phyloP scores from a whole-genome alignment of 2,888 invertebrate genomes.

The Chamaedrilus cognettii region DNA sequence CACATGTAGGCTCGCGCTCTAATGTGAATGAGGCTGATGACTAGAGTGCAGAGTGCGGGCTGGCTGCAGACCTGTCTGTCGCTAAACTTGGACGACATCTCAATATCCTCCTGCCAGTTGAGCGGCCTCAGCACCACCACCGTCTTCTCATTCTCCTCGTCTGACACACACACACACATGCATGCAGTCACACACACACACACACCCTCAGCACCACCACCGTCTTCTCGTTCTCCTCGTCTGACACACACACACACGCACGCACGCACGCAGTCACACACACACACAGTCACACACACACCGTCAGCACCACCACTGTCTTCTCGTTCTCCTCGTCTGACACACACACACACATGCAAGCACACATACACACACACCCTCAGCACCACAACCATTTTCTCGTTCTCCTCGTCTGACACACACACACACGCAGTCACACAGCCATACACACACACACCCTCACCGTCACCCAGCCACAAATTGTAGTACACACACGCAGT shows the following conservation, averaged over 20 bases:
- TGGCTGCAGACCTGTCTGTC: constrained; percentile 60
- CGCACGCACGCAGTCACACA: not conserved
- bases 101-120: constrained; percentile 58
- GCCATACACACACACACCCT: not conserved
- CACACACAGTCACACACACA: not conserved
- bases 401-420: constrained; percentile 50
- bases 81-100: constrained; percentile 56
- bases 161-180: constrained; percentile 44
- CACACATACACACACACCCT: too few species aligned
- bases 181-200: too few species aligned
- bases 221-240: constrained; percentile 54
- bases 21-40: too few species aligned
- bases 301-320: constrained; percentile 54
- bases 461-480: not conserved
- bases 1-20: too few species aligned
- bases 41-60: too few species aligned
- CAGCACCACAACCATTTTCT: constrained; percentile 56
- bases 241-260: constrained; percentile 44
- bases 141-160: constrained; percentile 54
- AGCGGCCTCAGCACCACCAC: constrained; percentile 53
- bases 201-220: constrained; percentile 54
- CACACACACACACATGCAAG: too few species aligned
- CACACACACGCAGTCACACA: too few species aligned
- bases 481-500: too few species aligned
- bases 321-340: constrained; percentile 55